Conservation (phyloP, 2,797 vertebrate species). For the Limnodromus scolopaceus region DNA sequence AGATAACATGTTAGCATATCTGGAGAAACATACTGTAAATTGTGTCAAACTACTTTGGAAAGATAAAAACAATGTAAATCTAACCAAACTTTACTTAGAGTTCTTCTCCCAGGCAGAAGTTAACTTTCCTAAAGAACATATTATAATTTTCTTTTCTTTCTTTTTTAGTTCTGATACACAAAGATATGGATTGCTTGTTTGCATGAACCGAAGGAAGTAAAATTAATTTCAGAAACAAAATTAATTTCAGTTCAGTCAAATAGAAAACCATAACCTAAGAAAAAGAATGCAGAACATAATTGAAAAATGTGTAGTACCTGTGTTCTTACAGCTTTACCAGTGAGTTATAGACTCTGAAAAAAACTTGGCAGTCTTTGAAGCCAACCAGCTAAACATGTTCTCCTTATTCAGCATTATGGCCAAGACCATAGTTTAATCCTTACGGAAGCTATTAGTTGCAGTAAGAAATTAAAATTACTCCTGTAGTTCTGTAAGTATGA, state of each 20-base stretch:
- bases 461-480: not conserved
- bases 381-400: not conserved
- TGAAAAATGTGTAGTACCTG: not conserved
- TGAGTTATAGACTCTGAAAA: not conserved
- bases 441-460: not conserved
- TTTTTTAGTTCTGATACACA: not conserved
- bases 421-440: not conserved
- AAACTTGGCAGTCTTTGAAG: not conserved
- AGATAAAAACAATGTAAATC: not conserved
- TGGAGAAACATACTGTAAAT: not conserved
- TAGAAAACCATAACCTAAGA: not conserved
- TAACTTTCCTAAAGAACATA: not conserved
- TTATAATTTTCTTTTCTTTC: not conserved
- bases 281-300: not conserved
- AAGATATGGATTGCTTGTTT: not conserved
- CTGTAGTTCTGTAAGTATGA: not conserved
- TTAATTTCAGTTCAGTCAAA: not conserved
- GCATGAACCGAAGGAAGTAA: not conserved
- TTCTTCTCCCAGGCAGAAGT: not conserved
- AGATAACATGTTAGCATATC: not conserved
- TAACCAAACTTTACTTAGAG: not conserved
- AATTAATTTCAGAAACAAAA: not conserved
- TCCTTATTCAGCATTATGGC: not conserved
- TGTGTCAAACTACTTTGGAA: not conserved
- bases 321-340: not conserved